Base-by-base conservation (phyloP, 2,888 invertebrate genomes). In the Cantharis rufa region DNA sequence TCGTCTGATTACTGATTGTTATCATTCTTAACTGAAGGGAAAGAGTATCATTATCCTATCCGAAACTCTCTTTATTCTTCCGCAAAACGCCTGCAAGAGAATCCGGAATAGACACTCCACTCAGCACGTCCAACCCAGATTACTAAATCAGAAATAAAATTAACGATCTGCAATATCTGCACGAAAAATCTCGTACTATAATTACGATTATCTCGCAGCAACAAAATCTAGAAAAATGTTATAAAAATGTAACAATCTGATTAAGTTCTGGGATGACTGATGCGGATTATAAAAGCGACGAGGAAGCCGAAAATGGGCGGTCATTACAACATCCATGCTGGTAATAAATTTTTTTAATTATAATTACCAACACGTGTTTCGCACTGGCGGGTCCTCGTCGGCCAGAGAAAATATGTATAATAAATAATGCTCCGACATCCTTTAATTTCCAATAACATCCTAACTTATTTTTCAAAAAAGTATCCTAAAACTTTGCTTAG, bases 1-100 rank as follows among this genome's bases (percentile, higher is more conserved):
- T 79, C 80, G 76, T 69, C 80, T 83, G 83, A 83, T 83, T 83
- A 81, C 83, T 82, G 83, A 83, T 83, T 82, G 82, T 83, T 83
- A 83, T 83, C 83, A 75, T 66, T 77, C 74, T 74, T 62, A 48
- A 75, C 79, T 77, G 78, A 78, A 80, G 82, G 81, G 82, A 81
- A 82, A 81, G 80, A 81, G 80, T 81, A 79, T 82, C 83, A 82
- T 83, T 83, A 82, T 80, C 81, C 77, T 79, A 79, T 75, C 79
- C 68, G 72, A 62, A 71, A 71, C 74, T 70, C 75, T 61, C 70
- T 78, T 73, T 72, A 76, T 76, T 76, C 74, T 76, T 74, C 75
- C 77, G 70, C 70, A 73, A 61, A 69, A 66, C 70, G 74, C 68
- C 71, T 71, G 27, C 74, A 64, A 69, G 77, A 69, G 74, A 75